phyloP scores from a whole-genome alignment of 2,113 vertebrate genomes.

The Polypterus senegalus region DNA sequence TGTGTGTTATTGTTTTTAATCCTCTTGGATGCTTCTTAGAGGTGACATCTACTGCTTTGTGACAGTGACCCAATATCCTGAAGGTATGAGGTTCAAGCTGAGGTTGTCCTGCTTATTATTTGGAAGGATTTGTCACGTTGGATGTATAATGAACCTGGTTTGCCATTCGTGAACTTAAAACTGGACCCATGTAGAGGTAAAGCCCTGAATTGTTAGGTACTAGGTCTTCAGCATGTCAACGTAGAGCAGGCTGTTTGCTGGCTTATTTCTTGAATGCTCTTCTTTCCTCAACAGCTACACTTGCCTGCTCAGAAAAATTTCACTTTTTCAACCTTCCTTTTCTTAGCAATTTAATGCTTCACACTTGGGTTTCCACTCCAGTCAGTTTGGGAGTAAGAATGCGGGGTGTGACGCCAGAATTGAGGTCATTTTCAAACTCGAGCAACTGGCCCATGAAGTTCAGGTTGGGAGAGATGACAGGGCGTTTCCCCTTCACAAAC shows the following conservation, averaged over 20 bases:
- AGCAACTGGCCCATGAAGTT: slow-evolving; percentile 75
- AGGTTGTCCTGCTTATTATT: too few relatives aligned
- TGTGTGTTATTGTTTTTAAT: too few relatives aligned
- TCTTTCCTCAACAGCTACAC: not conserved
- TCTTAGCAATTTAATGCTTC: not conserved
- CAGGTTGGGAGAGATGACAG: slow-evolving; percentile 66
- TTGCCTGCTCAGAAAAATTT: not conserved
- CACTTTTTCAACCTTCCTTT: slow-evolving; percentile 4
- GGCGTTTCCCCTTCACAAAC: slow-evolving; percentile 60
- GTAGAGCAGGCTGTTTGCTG: not conserved
- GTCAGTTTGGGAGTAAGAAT: slow-evolving; percentile 64
- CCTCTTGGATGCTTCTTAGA: too few relatives aligned
- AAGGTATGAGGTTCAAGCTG: too few relatives aligned
- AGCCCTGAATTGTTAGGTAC: not conserved
- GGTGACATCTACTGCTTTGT: too few relatives aligned
- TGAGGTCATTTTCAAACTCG: slow-evolving; percentile 70
- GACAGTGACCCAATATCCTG: too few relatives aligned
- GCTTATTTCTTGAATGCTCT: not conserved
- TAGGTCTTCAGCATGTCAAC: too few relatives aligned
- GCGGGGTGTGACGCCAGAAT: slow-evolving; percentile 64
- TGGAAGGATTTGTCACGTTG: too few relatives aligned
- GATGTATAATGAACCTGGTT: too few relatives aligned
- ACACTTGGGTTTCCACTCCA: slow-evolving; percentile 67
- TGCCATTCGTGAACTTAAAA: not conserved
- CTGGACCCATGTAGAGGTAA: not conserved